Evolutionary conservation across 2,113 vertebrate species (phyloP).

Genomic region (Calcarius ornatus): DNA sequence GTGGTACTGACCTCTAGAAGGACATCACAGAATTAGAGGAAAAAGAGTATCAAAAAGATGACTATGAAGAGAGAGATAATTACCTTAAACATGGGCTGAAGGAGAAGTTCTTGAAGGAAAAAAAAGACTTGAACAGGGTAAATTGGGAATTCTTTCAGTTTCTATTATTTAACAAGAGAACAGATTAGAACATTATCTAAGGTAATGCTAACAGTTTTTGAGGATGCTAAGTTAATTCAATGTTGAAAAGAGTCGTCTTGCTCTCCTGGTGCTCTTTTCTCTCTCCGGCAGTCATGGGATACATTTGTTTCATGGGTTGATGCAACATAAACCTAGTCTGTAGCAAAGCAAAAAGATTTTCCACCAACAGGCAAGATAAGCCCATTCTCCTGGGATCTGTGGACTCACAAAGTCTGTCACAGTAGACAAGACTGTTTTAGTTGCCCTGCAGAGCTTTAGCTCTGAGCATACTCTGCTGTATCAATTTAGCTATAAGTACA

Average conservation of each 20-base stretch:
- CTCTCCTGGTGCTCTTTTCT: not conserved
- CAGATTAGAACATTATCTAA: not conserved
- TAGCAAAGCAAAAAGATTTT: not conserved
- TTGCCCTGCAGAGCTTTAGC: not conserved
- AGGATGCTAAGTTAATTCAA: not conserved
- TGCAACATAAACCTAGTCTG: not conserved
- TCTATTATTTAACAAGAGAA: not conserved
- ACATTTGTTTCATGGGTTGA: not conserved
- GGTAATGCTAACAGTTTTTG: not conserved
- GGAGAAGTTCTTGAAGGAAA: not conserved
- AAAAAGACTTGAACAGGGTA: not conserved
- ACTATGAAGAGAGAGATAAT: not conserved
- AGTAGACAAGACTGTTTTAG: not conserved
- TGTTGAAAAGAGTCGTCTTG: not conserved
- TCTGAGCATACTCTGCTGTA: accelerated
- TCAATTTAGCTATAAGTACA: not conserved
- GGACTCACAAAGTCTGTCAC: not conserved
- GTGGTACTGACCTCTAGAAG: not conserved
- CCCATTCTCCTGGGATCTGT: not conserved
- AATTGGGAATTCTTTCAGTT: not conserved
- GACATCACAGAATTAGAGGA: not conserved
- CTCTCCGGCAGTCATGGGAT: not conserved
- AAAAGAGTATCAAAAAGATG: not conserved
- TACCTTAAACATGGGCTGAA: not conserved
- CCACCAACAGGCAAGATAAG: not conserved